Conservation (phyloP, 2,888 invertebrate genomes). For the Eupithecia centaureata region DNA sequence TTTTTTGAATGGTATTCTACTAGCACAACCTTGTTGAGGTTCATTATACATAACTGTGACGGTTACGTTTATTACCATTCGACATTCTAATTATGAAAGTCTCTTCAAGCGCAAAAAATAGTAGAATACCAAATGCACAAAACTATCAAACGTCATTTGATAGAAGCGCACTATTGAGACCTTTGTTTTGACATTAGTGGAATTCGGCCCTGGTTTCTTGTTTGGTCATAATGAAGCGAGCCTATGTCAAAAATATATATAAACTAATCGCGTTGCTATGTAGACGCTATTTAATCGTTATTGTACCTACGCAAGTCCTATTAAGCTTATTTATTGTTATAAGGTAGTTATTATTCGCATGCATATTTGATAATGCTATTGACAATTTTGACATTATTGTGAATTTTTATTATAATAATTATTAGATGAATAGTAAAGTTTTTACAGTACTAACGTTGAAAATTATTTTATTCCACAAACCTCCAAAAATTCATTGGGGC, state of each 20-base stretch:
- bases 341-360: slow-evolving; percentile 4
- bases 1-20: no score
- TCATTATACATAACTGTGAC: no score
- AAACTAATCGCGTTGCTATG: not conserved
- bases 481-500: not conserved
- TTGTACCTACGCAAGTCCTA: not conserved
- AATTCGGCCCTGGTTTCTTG: no score
- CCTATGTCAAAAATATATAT: not conserved
- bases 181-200: no score
- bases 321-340: slow-evolving; percentile 6
- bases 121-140: no score
- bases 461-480: not conserved
- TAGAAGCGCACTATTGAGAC: no score
- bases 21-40: no score
- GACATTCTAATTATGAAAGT: no score
- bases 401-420: slow-evolving; percentile 15
- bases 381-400: slow-evolving; percentile 20
- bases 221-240: not conserved
- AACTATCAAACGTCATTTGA: no score
- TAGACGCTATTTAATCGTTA: slow-evolving; percentile 1
- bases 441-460: not conserved
- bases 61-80: no score
- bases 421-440: slow-evolving; percentile 26
- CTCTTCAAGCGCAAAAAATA: no score
- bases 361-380: slow-evolving; percentile 16